phyloP scores from a whole-genome alignment of 2,888 invertebrate genomes.

The Zaprionus lineosus region DNA sequence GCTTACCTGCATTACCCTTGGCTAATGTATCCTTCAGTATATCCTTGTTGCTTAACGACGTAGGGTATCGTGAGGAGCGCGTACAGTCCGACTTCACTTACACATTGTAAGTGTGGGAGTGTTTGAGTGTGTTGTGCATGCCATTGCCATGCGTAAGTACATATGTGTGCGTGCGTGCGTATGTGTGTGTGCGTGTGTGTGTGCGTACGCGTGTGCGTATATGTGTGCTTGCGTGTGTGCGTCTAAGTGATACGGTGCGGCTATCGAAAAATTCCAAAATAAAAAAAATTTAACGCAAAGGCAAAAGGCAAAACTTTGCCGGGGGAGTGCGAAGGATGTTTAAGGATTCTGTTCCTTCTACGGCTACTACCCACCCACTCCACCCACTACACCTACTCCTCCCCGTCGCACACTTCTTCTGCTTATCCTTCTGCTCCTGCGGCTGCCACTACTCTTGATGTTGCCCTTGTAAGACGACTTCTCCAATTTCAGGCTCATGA shows the following conservation, averaged over 20 bases:
- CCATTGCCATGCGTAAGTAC: conserved; percentile 55
- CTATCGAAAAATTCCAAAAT: conserved; percentile 78
- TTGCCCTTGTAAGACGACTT: conserved; percentile 44
- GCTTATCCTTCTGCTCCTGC: neutral
- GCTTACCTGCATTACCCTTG: neutral
- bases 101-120: no score
- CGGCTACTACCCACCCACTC: no score
- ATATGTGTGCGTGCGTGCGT: conserved; percentile 32
- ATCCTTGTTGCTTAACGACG: neutral
- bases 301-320: conserved; percentile 70
- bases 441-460: conserved; percentile 5
- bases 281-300: conserved; percentile 74
- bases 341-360: conserved; percentile 38
- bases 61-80: conserved; percentile 69
- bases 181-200: conserved; percentile 33
- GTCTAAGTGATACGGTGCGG: conserved; percentile 54
- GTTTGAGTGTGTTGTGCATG: no score
- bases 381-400: no score
- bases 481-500: conserved; percentile 69
- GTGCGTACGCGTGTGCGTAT: conserved; percentile 14
- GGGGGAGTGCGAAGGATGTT: conserved; percentile 38
- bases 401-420: no score
- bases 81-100: conserved; percentile 43
- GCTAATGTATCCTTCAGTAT: neutral
- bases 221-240: conserved; percentile 14